Base-by-base conservation (phyloP, 2,797 vertebrate species). In the Pseudochromis fuscus region DNA sequence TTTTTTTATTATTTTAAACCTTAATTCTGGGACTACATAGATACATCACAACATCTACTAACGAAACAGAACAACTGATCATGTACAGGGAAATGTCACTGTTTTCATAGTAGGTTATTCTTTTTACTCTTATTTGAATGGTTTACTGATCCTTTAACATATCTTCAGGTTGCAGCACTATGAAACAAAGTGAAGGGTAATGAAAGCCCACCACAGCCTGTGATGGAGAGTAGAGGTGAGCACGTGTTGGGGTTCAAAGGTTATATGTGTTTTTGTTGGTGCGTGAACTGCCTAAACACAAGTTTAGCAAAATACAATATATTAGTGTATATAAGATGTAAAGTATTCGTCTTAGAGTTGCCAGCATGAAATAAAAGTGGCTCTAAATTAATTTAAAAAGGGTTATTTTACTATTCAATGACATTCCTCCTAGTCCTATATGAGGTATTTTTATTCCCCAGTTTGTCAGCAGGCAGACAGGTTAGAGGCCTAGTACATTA, bases 21-120 rank as follows among this genome's bases (percentile, higher is more conserved):
- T 58, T 61, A 1, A 66, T 75, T 62, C 50, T 49, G 18, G 40
- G 30, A 49, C 30, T 81, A 75, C 10, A 28, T 65, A 73, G n/a
- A 59, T 50, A 79, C 80, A 75, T 71, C 62, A 72, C 23, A 71
- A 76, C 45, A 58, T 67, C 53, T 60, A 77, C 65, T 27, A 69
- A 69, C 12, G 61, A 48, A 81, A 53, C 30, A 19, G 68, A 66
- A 50, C 21, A 44, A 48, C 28, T 44, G 30, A 13, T 65, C 19
- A 50, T 77, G 27, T 83, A 67, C 75, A 84, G 64, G 62, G 57
- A 75, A 53, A 57, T 60, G 16, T 25, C 18, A 5, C 56, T 67
- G 24, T 64, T 65, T 44, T 67, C n/a, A 33, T 44, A 53, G 35
- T 52, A 25, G 28, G 31, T 71, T 27, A n/a, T 59, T 44, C 4